A percentile compares a stretch with the other conserved stretches of the same genome.
phyloP scores from a whole-genome alignment of 2,113 vertebrate genomes.

The Miniopterus natalensis region DNA sequence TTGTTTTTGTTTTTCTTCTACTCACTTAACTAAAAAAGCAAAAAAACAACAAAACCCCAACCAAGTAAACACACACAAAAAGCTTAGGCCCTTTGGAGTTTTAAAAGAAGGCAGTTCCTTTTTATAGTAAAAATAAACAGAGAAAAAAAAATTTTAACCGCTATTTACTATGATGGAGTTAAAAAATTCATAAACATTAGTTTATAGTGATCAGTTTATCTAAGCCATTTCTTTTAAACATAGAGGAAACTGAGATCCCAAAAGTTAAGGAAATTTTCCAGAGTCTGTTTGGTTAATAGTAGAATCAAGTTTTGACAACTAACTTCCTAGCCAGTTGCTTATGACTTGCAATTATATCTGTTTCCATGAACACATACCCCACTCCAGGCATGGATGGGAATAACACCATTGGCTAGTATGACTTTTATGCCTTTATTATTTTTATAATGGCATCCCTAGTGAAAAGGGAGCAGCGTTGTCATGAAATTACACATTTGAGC shows the following conservation, averaged over 20 bases:
- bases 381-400: not conserved
- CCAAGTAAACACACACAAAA: not conserved
- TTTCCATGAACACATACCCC: not conserved
- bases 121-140: not conserved
- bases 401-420: not conserved
- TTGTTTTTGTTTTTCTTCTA: not conserved
- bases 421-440: not conserved
- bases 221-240: not conserved
- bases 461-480: not conserved
- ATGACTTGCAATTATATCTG: not conserved
- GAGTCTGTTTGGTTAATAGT: not conserved
- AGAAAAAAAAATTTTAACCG: not conserved
- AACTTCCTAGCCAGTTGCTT: not conserved
- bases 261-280: not conserved
- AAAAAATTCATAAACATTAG: not conserved
- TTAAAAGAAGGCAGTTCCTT: not conserved
- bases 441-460: not conserved
- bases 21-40: not conserved
- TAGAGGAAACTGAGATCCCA: not conserved
- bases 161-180: not conserved
- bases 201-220: not conserved
- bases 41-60: not conserved
- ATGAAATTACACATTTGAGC: not conserved
- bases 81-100: not conserved
- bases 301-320: not conserved